Evolutionary conservation across 2,113 vertebrate genomes (phyloP), one percentile per base, ranked within the genome.

Genomic region (Suricata suricatta): DNA sequence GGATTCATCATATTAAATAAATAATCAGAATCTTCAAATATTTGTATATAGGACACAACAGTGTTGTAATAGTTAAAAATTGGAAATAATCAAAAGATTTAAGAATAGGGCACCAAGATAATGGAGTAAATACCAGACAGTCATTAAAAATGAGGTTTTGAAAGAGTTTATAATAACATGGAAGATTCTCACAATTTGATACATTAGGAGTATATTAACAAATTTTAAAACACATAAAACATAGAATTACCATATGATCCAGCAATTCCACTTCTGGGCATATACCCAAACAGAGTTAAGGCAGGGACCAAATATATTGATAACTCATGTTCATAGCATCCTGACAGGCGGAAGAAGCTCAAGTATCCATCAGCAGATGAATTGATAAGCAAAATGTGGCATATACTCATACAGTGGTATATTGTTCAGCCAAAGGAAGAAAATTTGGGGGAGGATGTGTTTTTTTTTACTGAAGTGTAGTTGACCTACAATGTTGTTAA

Each of bases 11-110:
- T 77, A 52, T 76, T 82, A 93, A 80, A 68, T 25, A 63, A 84
- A 95, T 47, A 54, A 93, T 85, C 17, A 85, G 69, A 82, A 77
- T 87, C 27, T 57, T 88, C 66, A 77, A 92, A 87, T 33, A 77
- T 83, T 93, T 97, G 15, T 57, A 11, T 68, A 81, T 35, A 86
- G 9, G 17, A 41, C 76, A 81, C 31, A 54, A 52, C 2, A 86
- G 8, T 60, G 63, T 16, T 77, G 1, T 41, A 85, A 23, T 83
- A 50, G 80, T 82, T 31, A 71, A 83, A 88, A 83, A 19, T 14
- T 80, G 29, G 52, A 87, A 94, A 74, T 14, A 47, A 66, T 72
- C 17, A 74, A 87, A 93, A 66, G 71, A 71, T 66, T 47, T 16
- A 66, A 87, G 50, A 81, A 23, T 25, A 83, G 60, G 29, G 83